phyloP scores from a whole-genome alignment of 2,888 invertebrate genomes.

The Ophion ellenae region DNA sequence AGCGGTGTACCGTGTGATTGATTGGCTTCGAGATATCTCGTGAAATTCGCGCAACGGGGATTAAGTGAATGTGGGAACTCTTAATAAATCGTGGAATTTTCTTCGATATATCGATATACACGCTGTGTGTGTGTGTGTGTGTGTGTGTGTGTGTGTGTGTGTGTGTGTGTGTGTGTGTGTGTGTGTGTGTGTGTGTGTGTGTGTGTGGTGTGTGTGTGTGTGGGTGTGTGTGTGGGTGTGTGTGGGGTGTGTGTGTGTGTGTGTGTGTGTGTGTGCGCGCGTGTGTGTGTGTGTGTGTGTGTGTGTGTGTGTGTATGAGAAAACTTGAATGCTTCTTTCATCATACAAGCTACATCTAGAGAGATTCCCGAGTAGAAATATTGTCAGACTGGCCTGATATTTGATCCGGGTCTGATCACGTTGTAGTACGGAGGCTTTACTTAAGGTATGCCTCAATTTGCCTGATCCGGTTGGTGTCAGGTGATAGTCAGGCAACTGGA shows the following conservation, averaged over 20 bases:
- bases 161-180: neutral
- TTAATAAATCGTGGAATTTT: slow-evolving; percentile 71
- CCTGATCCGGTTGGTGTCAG: too few species aligned
- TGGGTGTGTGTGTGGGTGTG: neutral
- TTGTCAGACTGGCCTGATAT: too few species aligned
- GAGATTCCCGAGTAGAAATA: too few species aligned
- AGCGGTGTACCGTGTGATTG: slow-evolving; percentile 79
- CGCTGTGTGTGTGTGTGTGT: neutral
- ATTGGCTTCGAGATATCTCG: slow-evolving; percentile 82
- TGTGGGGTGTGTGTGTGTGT: too few species aligned
- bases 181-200: neutral
- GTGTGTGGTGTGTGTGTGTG: neutral
- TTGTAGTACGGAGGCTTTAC: too few species aligned
- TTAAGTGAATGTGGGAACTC: slow-evolving; percentile 82
- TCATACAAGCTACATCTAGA: neutral
- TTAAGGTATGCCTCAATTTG: too few species aligned
- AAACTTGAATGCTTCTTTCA: too few species aligned
- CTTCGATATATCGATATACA: slow-evolving; percentile 12
- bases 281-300: too few species aligned
- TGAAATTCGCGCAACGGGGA: slow-evolving; percentile 80
- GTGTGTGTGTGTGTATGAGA: neutral
- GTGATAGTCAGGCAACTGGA: too few species aligned
- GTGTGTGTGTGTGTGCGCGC: neutral
- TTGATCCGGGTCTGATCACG: too few species aligned
- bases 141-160: too few species aligned